These are phyloP conservation scores for Elanus axillaris DNA, from an alignment of 2,113 vertebrate genomes.

Conservation along the genomic window DNA sequence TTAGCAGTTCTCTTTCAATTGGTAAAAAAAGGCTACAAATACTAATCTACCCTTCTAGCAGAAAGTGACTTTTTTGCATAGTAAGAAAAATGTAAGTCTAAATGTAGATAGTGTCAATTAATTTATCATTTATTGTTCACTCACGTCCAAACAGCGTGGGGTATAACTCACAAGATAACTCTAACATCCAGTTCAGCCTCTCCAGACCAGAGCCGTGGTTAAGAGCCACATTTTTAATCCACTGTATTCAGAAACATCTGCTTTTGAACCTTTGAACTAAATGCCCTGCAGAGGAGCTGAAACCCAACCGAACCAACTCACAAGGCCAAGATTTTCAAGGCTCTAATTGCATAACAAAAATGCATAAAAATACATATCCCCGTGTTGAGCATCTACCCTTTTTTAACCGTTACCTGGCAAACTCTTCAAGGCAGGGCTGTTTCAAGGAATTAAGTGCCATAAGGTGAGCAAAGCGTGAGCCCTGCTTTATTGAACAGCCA, in stretches of 20 bases:
- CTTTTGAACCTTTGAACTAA: background rate
- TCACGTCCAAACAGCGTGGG: background rate
- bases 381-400: fast-evolving
- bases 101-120: background rate
- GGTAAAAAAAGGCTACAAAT: background rate
- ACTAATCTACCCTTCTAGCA: background rate
- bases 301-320: background rate
- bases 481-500: background rate
- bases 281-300: background rate
- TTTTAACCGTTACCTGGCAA: background rate
- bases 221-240: background rate
- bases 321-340: background rate
- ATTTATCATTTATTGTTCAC: background rate
- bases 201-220: background rate
- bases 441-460: background rate
- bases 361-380: background rate
- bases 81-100: background rate
- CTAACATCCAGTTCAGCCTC: background rate
- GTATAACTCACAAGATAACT: background rate
- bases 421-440: background rate
- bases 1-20: background rate
- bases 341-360: background rate
- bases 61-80: background rate
- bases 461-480: background rate
- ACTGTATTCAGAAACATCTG: background rate